These are phyloP conservation scores for Ascidia mentula DNA, from an alignment of 23 tunicate genomes.

Conservation along the genomic window DNA sequence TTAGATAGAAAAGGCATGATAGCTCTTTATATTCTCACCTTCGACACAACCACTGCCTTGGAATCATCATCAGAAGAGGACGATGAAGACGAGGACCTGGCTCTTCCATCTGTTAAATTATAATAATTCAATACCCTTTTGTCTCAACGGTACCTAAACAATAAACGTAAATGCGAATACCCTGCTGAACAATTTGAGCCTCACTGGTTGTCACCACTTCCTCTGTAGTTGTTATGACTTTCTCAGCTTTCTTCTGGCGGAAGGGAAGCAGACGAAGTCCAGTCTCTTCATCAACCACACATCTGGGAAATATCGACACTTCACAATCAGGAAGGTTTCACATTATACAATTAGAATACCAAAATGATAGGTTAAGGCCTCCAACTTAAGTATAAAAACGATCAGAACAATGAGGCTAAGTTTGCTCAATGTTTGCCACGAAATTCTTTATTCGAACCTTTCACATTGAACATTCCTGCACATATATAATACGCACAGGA, in stretches of 20 bases:
- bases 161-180: background rate
- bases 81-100: background rate
- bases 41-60: background rate
- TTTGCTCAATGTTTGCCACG: no score
- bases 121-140: background rate
- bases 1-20: no score
- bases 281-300: constrained; percentile 88
- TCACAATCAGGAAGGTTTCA: no score
- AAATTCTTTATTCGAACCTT: no score
- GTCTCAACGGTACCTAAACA: background rate
- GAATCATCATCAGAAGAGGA: background rate
- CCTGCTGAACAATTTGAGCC: background rate
- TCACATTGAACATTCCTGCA: no score
- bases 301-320: constrained; percentile 43
- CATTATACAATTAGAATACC: no score
- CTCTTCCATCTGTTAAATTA: background rate
- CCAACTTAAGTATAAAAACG: no score
- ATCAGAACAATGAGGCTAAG: no score
- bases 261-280: constrained; percentile 92
- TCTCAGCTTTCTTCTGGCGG: constrained; percentile 17
- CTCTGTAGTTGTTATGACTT: constrained; percentile 46
- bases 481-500: no score
- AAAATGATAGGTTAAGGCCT: no score
- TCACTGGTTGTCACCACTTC: constrained; percentile 7
- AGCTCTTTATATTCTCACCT: no score